Conservation (phyloP, 2,113 vertebrate species). For the Brevimyrus niger region DNA sequence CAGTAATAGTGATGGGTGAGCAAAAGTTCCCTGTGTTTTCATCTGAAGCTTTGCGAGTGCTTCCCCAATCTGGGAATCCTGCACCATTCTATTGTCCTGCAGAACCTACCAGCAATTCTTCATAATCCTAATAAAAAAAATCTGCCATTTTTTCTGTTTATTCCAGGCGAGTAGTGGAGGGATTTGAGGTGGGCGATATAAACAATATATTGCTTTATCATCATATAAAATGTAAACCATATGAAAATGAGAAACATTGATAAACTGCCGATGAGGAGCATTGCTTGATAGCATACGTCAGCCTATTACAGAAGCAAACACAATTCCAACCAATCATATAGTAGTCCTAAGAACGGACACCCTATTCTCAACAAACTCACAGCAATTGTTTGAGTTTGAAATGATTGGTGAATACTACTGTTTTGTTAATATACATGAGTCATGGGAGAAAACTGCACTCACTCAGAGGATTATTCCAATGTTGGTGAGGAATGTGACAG, state of each 20-base stretch:
- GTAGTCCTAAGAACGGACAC: not conserved
- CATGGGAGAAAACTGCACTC: not conserved
- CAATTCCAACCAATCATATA: not conserved
- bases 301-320: not conserved
- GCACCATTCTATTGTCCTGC: not conserved
- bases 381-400: not conserved
- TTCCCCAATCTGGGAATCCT: slow-evolving; percentile 1
- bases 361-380: not conserved
- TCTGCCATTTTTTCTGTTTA: not conserved
- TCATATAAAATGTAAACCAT: not conserved
- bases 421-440: not conserved
- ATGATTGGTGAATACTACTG: not conserved
- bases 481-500: not conserved
- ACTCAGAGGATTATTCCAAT: not conserved
- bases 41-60: not conserved
- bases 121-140: slow-evolving; percentile 26
- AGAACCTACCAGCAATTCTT: not conserved
- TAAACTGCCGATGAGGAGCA: not conserved
- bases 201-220: not conserved
- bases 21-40: not conserved
- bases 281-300: not conserved
- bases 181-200: not conserved
- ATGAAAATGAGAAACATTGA: not conserved
- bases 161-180: not conserved
- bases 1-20: not conserved